Evolutionary conservation across 1,140 invertebrate genomes (phyloP).

Genomic region (Thalassaphorura encarpata): DNA sequence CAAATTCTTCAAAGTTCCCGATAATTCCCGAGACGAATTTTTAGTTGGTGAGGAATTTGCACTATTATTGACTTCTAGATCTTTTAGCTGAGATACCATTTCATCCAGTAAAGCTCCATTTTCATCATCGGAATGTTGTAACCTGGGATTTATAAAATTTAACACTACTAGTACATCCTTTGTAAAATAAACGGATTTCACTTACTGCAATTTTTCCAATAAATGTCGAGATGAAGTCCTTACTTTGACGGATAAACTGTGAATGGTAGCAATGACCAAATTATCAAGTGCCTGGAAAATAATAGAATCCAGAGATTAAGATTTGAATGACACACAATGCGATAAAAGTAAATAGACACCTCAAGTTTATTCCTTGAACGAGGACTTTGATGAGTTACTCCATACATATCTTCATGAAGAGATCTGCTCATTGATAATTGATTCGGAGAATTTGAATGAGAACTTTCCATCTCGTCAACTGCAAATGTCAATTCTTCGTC

Average conservation of each 20-base stretch:
- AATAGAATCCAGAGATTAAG: too few species aligned
- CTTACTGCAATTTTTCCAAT: slow-evolving; percentile 46
- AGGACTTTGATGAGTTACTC: slow-evolving; percentile 17
- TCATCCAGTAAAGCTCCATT: slow-evolving; percentile 34
- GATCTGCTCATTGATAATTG: slow-evolving; percentile 15
- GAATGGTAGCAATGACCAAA: slow-evolving; percentile 49
- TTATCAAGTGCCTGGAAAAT: slow-evolving; percentile 42
- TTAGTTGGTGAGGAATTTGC: slow-evolving; percentile 23
- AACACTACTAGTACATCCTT: too few species aligned
- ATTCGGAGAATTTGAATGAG: slow-evolving; percentile 22
- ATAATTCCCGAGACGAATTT: slow-evolving; percentile 44
- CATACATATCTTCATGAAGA: slow-evolving; percentile 17
- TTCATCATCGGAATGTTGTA: slow-evolving; percentile 39
- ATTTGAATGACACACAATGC: too few species aligned
- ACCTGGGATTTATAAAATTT: too few species aligned
- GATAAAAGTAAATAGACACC: slow-evolving; percentile 12
- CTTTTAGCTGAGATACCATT: slow-evolving; percentile 39
- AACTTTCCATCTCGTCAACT: slow-evolving; percentile 19
- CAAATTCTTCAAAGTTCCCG: slow-evolving; percentile 48
- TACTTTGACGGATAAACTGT: slow-evolving; percentile 48
- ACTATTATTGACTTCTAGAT: too few species aligned
- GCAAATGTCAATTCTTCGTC: slow-evolving; percentile 17
- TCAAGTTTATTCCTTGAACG: slow-evolving; percentile 31
- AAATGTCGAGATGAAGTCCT: slow-evolving; percentile 42
- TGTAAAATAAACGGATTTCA: too few species aligned